phyloP scores from a whole-genome alignment of 2,113 vertebrate genomes.

The Semnornis frantzii region DNA sequence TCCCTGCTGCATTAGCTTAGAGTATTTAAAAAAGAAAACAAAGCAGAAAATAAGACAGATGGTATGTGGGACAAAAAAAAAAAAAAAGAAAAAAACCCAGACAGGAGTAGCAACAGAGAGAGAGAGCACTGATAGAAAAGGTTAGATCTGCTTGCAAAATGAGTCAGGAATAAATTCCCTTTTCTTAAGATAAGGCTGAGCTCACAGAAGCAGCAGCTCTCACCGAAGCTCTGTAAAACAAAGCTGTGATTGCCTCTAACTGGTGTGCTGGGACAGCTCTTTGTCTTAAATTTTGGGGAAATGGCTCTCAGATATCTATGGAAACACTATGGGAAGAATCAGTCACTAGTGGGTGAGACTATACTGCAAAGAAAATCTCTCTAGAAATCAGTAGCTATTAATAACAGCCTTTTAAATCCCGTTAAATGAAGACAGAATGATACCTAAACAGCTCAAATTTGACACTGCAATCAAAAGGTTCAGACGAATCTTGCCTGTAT shows the following conservation, averaged over 20 bases:
- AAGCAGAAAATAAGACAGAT: constrained; percentile 28
- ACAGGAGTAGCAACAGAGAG: background rate
- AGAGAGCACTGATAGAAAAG: background rate
- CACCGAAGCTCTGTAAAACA: background rate
- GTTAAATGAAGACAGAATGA: background rate
- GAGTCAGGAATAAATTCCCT: background rate
- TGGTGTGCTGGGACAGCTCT: background rate
- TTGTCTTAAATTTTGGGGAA: background rate
- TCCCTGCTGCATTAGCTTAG: background rate
- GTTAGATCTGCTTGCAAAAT: background rate
- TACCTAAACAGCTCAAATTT: background rate
- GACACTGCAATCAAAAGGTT: background rate
- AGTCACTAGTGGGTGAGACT: background rate
- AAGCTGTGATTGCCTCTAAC: background rate
- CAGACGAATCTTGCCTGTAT: background rate
- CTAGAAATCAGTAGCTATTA: background rate
- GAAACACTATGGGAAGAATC: background rate
- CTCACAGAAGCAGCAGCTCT: background rate
- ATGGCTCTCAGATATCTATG: background rate
- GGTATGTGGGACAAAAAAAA: background rate
- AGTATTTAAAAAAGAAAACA: constrained; percentile 21
- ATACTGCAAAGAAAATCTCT: background rate
- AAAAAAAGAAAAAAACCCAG: background rate
- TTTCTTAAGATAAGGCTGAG: background rate
- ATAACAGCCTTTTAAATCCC: background rate